Evolutionary conservation across 1,140 invertebrate species (phyloP).

Genomic region (Papilio helenus): DNA sequence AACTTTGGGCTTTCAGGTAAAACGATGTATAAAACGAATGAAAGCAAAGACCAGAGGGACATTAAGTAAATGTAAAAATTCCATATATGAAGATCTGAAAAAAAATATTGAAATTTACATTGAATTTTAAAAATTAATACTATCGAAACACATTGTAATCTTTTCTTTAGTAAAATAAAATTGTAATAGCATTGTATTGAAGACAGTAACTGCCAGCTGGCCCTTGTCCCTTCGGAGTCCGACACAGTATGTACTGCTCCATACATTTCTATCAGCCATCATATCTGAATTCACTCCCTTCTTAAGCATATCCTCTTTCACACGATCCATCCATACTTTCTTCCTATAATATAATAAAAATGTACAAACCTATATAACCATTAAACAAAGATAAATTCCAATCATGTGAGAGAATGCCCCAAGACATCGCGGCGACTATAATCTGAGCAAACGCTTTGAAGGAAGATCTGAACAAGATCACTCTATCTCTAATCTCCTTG

Average conservation of each 20-base stretch:
- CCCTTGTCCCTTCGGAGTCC: no score
- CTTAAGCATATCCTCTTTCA: no score
- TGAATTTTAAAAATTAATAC: no score
- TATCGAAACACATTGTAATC: no score
- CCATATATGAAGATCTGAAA: conserved; percentile 61
- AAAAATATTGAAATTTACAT: not conserved
- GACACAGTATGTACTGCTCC: no score
- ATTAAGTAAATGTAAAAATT: conserved; percentile 59
- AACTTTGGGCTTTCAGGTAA: conserved; percentile 65
- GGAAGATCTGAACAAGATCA: conserved; percentile 54
- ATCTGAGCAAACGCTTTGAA: conserved; percentile 50
- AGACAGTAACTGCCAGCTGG: no score
- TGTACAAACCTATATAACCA: conserved; percentile 49
- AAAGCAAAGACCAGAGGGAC: conserved; percentile 51
- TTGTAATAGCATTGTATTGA: no score
- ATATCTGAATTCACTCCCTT: no score
- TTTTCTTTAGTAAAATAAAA: no score
- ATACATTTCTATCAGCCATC: no score
- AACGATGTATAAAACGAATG: conserved; percentile 48
- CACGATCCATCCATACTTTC: no score
- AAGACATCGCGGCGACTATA: conserved; percentile 49
- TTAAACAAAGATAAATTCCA: conserved; percentile 51
- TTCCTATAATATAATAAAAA: conserved; percentile 19
- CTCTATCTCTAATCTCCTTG: conserved; percentile 53
- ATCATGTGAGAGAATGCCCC: conserved; percentile 53